phyloP scores from a whole-genome alignment of 1,140 invertebrate genomes.

The Drosophila busckii region DNA sequence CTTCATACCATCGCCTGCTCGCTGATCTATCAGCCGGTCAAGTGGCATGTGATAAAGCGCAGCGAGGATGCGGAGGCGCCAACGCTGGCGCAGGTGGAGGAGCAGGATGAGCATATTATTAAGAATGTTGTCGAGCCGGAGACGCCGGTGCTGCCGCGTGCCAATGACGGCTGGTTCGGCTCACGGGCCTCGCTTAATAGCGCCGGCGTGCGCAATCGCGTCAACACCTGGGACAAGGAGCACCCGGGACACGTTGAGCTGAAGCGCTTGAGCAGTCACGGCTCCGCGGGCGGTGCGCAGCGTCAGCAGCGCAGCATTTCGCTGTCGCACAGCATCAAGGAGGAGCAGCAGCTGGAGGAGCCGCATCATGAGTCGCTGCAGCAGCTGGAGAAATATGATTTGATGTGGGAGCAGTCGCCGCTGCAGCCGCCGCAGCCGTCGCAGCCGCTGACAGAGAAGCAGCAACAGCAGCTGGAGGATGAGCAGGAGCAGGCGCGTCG shows the following conservation, averaged over 20 bases:
- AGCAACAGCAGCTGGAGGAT: conserved; percentile 58
- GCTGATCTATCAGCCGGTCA: conserved; percentile 83
- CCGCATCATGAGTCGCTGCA: conserved; percentile 5
- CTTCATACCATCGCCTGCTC: conserved; percentile 82
- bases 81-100: conserved; percentile 30
- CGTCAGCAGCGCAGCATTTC: conserved; percentile 59
- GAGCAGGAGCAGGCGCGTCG: conserved; percentile 51
- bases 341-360: conserved; percentile 30
- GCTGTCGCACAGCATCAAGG: conserved; percentile 65
- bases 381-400: no score
- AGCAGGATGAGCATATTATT: conserved; percentile 55
- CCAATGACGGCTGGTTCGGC: conserved; percentile 84
- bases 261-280: conserved; percentile 53
- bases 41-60: conserved; percentile 81
- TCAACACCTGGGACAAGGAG: conserved; percentile 59
- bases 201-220: conserved; percentile 47
- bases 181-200: conserved; percentile 75
- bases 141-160: conserved; percentile 82
- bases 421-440: background rate
- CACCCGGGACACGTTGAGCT: conserved; percentile 48
- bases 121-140: conserved; percentile 81
- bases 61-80: conserved; percentile 63
- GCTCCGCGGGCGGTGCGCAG: conserved; percentile 23
- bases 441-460: conserved; percentile 27
- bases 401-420: conserved; percentile 2